Conservation (phyloP, 2,888 invertebrate genomes). For the Ornithoptera priamus region DNA sequence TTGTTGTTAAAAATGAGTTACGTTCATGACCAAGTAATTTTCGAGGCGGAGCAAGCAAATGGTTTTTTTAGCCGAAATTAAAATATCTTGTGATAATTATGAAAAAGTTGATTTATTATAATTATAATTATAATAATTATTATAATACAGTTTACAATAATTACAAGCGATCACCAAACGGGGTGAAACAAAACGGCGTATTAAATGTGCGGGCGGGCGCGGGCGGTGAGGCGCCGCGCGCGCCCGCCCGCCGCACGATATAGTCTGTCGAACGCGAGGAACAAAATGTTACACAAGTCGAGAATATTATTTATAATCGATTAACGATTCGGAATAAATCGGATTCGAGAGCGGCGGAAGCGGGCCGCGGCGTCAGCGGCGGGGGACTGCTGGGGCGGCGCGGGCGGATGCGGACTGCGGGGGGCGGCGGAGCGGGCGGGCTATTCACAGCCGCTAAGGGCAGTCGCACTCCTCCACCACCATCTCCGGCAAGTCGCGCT, state of each 20-base stretch:
- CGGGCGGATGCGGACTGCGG: conserved; percentile 37
- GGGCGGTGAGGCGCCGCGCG: conserved; percentile 26
- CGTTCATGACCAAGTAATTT: no score
- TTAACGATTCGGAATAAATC: conserved; percentile 76
- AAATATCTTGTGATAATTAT: conserved; percentile 76
- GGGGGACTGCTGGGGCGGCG: conserved; percentile 37
- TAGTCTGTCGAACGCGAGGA: conserved; percentile 80
- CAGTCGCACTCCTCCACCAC: conserved; percentile 97
- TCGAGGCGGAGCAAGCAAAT: no score
- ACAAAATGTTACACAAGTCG: conserved; percentile 80
- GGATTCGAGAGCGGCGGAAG: conserved; percentile 75
- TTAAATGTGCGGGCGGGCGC: conserved; percentile 58
- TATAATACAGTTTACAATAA: conserved; percentile 81
- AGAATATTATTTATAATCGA: conserved; percentile 78
- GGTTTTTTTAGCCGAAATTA: conserved; percentile 40
- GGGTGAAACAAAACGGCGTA: conserved; percentile 80
- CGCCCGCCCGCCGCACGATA: conserved; percentile 62
- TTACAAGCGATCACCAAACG: conserved; percentile 80
- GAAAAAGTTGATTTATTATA: conserved; percentile 81
- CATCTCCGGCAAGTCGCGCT: conserved; percentile 96
- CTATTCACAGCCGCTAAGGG: conserved; percentile 82
- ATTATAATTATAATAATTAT: conserved; percentile 79
- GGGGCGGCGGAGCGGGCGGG: conserved; percentile 47
- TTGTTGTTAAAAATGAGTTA: no score
- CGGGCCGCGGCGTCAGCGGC: conserved; percentile 56